Base-by-base conservation (phyloP, 2,797 vertebrate genomes). In the Tarsius wallacei region DNA sequence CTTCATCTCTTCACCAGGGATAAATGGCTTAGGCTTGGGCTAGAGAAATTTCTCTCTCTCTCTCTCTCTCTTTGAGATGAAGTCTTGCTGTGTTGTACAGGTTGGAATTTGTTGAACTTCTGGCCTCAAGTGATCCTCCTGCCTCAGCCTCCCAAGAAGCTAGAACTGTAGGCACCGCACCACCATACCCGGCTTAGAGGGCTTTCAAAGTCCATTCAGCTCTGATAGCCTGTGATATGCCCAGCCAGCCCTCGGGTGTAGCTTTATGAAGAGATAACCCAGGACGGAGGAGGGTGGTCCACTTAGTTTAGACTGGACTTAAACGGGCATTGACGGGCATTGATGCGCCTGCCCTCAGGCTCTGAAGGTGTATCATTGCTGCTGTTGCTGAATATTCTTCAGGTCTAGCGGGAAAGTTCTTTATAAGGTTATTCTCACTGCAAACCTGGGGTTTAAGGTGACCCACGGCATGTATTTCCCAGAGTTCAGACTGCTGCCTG, bases 321-420 rank as follows among this genome's bases (percentile, higher is more conserved):
- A 16, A 61, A 61, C 4, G 13, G 16, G 7, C 28, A n/a, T 21
- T 15, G 2, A 11, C 2, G 16, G 16, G 7, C 28, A n/a, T 21
- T 15, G 2, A 11, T 4, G 55, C 19, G 6, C 31, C 36, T 36
- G 47, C 51, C 71, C 71, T 78, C 15, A 10, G 49, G 42, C 22
- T 28, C 6, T 8, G 55, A 33, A 59, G 7, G 5, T 4, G 7
- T 1, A 8, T 26, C 42, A 53, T 11, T 2, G 3, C 17, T 22
- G 57, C 47, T 14, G 49, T 63, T 63, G 17, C 24, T 24, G 64
- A 17, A 8, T 1, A 1, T 17, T 51, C 77, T 66, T 47, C 5
- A 19, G 53, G 33, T 8, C 47, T 49, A 81, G 47, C 36, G 12
- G 17, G 21, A 33, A 49, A 47, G 10, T 2, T 71, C 57, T 71